Evolutionary conservation across 2,113 vertebrate species (phyloP).

Genomic region (Notarius quadriscutis): DNA sequence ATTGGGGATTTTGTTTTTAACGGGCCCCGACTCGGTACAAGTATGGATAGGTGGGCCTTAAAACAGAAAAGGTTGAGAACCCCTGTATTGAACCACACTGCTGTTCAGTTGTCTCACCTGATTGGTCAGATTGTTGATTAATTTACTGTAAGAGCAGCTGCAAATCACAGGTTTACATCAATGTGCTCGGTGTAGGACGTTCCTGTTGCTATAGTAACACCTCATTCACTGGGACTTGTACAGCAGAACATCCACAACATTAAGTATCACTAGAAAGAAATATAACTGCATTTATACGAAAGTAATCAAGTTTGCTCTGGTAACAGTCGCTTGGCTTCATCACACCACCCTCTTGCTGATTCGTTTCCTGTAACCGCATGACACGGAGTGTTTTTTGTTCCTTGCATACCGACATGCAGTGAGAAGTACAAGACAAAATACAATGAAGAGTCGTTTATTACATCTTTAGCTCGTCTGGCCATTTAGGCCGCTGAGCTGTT

Average conservation of each 20-base stretch:
- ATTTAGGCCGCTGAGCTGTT: too few species aligned
- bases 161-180: background rate
- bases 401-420: too few species aligned
- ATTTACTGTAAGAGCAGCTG: background rate
- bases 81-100: background rate
- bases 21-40: too few species aligned
- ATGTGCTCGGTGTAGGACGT: too few species aligned
- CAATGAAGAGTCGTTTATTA: too few species aligned
- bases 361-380: background rate
- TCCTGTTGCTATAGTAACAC: background rate
- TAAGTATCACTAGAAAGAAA: background rate
- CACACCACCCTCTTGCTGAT: background rate
- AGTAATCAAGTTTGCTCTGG: background rate
- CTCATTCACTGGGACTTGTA: background rate
- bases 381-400: background rate
- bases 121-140: background rate
- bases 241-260: background rate
- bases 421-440: too few species aligned
- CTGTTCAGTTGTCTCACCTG: background rate
- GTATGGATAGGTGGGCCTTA: too few species aligned
- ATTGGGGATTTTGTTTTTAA: too few species aligned
- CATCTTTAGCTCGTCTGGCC: too few species aligned
- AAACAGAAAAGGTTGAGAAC: too few species aligned
- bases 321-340: background rate
- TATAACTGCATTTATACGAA: background rate